phyloP scores from a whole-genome alignment of 2,797 vertebrate genomes.

The Poliocrania exsul region DNA sequence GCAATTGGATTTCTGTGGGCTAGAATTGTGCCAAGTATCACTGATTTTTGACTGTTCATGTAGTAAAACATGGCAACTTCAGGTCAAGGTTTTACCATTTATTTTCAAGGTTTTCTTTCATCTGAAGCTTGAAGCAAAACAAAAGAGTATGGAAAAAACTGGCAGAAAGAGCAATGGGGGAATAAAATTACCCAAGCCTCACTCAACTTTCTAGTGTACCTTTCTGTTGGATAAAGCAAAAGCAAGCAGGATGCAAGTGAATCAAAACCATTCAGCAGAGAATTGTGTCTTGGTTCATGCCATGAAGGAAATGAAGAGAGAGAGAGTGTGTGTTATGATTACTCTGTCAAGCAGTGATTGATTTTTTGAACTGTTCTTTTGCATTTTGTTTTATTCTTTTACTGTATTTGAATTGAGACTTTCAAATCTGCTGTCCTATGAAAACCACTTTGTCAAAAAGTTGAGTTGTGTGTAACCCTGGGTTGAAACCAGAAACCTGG shows the following conservation, averaged over 20 bases:
- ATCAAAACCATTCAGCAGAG: slow-evolving; percentile 46
- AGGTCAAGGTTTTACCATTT: neutral
- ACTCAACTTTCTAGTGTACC: slow-evolving; percentile 16
- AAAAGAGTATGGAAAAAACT: neutral
- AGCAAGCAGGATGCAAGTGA: slow-evolving; percentile 8
- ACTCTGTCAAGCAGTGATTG: slow-evolving; percentile 60
- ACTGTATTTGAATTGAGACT: slow-evolving; percentile 7
- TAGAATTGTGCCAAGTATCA: neutral
- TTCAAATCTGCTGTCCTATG: slow-evolving; percentile 39
- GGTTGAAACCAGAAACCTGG: slow-evolving; percentile 28
- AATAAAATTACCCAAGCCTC: slow-evolving; percentile 31
- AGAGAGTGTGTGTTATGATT: slow-evolving; percentile 69
- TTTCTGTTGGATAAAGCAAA: slow-evolving; percentile 45
- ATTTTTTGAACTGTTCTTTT: slow-evolving; percentile 18
- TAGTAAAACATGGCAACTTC: neutral
- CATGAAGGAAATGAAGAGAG: slow-evolving; percentile 64
- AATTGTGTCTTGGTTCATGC: slow-evolving; percentile 54
- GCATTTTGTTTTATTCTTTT: slow-evolving; percentile 57
- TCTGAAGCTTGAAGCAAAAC: slow-evolving; percentile 14
- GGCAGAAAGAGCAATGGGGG: neutral
- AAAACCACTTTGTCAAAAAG: slow-evolving; percentile 26
- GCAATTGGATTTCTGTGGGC: neutral
- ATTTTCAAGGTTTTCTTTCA: neutral
- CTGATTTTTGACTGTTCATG: neutral
- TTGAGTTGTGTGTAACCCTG: neutral